A percentile compares a stretch with the other conserved stretches of the same genome.
Conservation (phyloP, 1,140 invertebrate genomes). For the Mactra quadrangularis region DNA sequence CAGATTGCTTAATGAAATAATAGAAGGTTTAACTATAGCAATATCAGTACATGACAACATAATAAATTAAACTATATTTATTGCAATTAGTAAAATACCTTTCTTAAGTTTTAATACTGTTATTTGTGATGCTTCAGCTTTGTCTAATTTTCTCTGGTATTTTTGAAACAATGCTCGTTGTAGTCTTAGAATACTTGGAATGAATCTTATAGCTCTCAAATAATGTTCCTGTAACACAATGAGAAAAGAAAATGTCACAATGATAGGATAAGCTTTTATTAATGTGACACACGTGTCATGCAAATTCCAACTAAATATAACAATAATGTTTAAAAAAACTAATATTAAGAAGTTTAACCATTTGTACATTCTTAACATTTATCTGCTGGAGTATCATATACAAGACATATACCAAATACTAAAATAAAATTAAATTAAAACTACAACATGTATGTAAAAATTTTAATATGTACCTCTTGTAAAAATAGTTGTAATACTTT, state of each 20-base stretch:
- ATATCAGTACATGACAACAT: background rate
- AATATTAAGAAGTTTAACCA: too few relatives aligned
- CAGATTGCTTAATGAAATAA: too few relatives aligned
- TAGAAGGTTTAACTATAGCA: background rate
- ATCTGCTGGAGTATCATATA: background rate
- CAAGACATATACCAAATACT: background rate
- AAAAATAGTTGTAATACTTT: slow-evolving; percentile 64
- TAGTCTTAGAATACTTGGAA: slow-evolving; percentile 73
- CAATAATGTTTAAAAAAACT: too few relatives aligned
- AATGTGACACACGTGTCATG: too few relatives aligned
- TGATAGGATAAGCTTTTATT: background rate
- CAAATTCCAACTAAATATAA: too few relatives aligned
- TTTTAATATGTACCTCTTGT: slow-evolving; percentile 60
- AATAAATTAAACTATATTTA: background rate
- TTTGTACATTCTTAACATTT: too few relatives aligned
- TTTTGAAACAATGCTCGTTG: slow-evolving; percentile 70
- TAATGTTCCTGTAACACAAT: slow-evolving; percentile 73
- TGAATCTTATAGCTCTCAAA: slow-evolving; percentile 70
- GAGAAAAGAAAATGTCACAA: too few relatives aligned
- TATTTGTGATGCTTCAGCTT: slow-evolving; percentile 66
- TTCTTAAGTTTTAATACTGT: slow-evolving; percentile 53
- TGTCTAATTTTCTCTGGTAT: slow-evolving; percentile 70
- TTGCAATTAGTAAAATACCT: slow-evolving; percentile 27
- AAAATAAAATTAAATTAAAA: background rate
- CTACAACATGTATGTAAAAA: background rate